phyloP scores from a whole-genome alignment of 1,140 invertebrate genomes.

The Drosophila punjabiensis region DNA sequence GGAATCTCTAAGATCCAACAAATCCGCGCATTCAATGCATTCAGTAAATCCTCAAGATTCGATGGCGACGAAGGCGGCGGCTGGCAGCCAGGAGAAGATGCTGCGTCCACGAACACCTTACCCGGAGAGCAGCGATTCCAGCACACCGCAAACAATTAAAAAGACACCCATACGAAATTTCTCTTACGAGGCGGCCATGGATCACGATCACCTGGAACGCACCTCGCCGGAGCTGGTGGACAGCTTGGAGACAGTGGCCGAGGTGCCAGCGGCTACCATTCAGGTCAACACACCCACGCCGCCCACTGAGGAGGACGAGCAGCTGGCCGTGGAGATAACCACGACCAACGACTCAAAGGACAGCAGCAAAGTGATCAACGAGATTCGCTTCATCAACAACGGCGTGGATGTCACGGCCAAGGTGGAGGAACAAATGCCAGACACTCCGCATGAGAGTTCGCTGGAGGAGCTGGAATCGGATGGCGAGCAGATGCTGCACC shows the following conservation, averaged over 20 bases:
- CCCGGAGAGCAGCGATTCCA: constrained; percentile 69
- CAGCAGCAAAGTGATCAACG: constrained; percentile 75
- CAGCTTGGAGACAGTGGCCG: constrained; percentile 73
- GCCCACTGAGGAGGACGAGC: constrained; percentile 79
- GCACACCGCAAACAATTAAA: constrained; percentile 75
- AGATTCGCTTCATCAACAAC: constrained; percentile 83
- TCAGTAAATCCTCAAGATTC: constrained; percentile 14
- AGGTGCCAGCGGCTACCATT: constrained; percentile 52
- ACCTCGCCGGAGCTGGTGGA: constrained; percentile 73
- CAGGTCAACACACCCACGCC: constrained; percentile 66
- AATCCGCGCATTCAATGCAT: constrained; percentile 38
- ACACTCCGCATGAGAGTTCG: constrained; percentile 56
- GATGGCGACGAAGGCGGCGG: not conserved
- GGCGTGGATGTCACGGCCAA: constrained; percentile 83
- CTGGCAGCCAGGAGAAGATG: constrained; percentile 50
- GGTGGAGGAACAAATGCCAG: constrained; percentile 68
- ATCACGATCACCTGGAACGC: constrained; percentile 67
- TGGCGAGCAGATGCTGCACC: constrained; percentile 57
- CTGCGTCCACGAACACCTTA: constrained; percentile 74
- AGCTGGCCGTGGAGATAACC: constrained; percentile 76
- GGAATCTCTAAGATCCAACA: constrained; percentile 43
- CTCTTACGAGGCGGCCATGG: constrained; percentile 80
- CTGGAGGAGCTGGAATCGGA: constrained; percentile 69
- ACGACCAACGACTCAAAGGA: constrained; percentile 72
- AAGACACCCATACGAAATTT: constrained; percentile 75